phyloP scores from a whole-genome alignment of 2,113 vertebrate genomes.

The Rynchops niger region DNA sequence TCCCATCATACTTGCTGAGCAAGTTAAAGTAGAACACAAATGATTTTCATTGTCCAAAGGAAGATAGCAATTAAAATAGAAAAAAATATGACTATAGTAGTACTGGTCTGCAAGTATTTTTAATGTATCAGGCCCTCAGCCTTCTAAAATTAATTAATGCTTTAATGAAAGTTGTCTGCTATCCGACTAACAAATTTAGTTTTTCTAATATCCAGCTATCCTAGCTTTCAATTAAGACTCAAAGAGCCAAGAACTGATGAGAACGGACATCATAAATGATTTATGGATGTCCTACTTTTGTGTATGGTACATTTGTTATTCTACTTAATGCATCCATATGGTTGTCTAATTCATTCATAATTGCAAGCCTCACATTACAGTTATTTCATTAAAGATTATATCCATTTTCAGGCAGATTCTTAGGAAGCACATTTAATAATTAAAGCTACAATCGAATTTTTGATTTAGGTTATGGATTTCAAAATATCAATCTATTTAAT shows the following conservation, averaged over 20 bases:
- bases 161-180: slow-evolving; percentile 69
- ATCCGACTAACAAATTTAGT: slow-evolving; percentile 67
- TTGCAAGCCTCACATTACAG: slow-evolving; percentile 48
- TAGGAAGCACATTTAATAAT: slow-evolving; percentile 56
- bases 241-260: slow-evolving; percentile 57
- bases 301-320: slow-evolving; percentile 67
- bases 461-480: slow-evolving; percentile 18
- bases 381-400: slow-evolving; percentile 64
- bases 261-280: slow-evolving; percentile 68
- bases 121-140: slow-evolving; percentile 29
- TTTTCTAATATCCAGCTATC: slow-evolving; percentile 62
- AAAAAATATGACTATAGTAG: slow-evolving; percentile 5
- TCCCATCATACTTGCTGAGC: not conserved
- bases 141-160: slow-evolving; percentile 72
- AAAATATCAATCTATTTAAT: slow-evolving; percentile 32
- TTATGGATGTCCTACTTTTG: slow-evolving; percentile 62
- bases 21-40: slow-evolving; percentile 35
- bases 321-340: slow-evolving; percentile 57
- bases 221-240: slow-evolving; percentile 71
- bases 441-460: slow-evolving; percentile 18
- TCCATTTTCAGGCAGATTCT: slow-evolving; percentile 40
- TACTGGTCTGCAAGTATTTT: slow-evolving; percentile 35
- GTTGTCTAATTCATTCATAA: slow-evolving; percentile 59
- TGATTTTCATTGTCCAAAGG: slow-evolving; percentile 7
- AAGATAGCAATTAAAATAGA: slow-evolving; percentile 54